A percentile compares a stretch with the other conserved stretches of the same genome.
Evolutionary conservation across 2,113 vertebrate species (phyloP).

Genomic region (Syngnathus floridae): DNA sequence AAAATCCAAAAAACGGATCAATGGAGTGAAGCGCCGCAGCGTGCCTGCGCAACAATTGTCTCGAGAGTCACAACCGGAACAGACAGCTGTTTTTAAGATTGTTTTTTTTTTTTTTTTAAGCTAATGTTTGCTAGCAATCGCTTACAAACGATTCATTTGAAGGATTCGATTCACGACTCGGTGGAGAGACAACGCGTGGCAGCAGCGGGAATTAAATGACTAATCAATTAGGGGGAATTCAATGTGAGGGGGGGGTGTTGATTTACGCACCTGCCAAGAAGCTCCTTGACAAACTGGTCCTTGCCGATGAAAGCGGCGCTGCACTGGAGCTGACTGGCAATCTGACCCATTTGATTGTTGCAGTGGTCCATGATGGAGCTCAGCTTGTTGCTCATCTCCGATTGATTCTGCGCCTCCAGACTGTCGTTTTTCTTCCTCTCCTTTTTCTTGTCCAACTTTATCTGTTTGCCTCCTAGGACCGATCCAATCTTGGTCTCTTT

Average conservation of each 20-base stretch:
- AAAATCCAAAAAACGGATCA: background rate
- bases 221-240: constrained; percentile 25
- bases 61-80: constrained; percentile 34
- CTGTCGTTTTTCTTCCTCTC: constrained; percentile 78
- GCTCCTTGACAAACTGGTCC: constrained; percentile 81
- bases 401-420: constrained; percentile 65
- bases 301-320: constrained; percentile 66
- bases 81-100: constrained; percentile 25
- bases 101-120: constrained; percentile 10
- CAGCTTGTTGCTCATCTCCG: constrained; percentile 56
- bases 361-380: constrained; percentile 68
- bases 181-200: background rate
- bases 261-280: constrained; percentile 79
- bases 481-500: constrained; percentile 78
- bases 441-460: constrained; percentile 79
- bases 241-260: background rate
- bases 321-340: constrained; percentile 61
- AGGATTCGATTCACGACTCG: background rate
- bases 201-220: constrained; percentile 27
- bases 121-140: constrained; percentile 23
- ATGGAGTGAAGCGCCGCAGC: constrained; percentile 42
- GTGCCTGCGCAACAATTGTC: constrained; percentile 28
- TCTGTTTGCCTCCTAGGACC: constrained; percentile 76
- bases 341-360: constrained; percentile 66
- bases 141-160: constrained; percentile 18